Conservation (phyloP, 2,888 invertebrate genomes). For the Dendrolimus pini region DNA sequence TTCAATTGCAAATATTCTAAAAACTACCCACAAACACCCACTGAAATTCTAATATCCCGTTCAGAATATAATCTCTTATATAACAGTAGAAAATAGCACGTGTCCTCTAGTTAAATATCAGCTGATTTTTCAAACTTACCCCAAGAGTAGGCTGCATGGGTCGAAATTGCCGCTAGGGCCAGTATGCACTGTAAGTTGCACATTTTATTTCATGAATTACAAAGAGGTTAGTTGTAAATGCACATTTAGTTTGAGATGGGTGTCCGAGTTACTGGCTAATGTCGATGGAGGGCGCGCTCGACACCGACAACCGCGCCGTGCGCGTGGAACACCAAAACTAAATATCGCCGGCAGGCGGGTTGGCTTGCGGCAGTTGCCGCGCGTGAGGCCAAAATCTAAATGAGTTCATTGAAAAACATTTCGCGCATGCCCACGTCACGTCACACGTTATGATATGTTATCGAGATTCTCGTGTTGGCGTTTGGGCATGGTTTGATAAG, state of each 20-base stretch:
- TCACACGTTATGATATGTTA: conserved; percentile 30
- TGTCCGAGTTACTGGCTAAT: conserved; percentile 55
- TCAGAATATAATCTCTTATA: conserved; percentile 33
- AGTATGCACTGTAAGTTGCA: conserved; percentile 48
- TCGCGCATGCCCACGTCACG: conserved; percentile 37
- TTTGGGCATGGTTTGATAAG: conserved; percentile 11
- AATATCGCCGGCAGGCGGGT: conserved; percentile 26
- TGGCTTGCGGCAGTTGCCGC: conserved; percentile 17
- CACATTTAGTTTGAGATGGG: conserved; percentile 47
- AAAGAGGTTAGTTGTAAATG: conserved; percentile 38
- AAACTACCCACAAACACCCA: conserved; percentile 10
- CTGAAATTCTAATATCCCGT: conserved; percentile 8
- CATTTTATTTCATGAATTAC: conserved; percentile 66
- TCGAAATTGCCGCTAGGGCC: conserved; percentile 40
- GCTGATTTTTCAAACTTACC: conserved; percentile 67
- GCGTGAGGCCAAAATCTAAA: conserved; percentile 40
- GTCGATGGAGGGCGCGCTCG: conserved; percentile 42
- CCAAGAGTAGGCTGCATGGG: conserved; percentile 45
- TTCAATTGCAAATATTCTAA: conserved; percentile 11
- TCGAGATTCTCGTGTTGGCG: conserved; percentile 9
- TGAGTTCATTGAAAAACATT: conserved; percentile 47
- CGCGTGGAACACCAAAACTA: conserved; percentile 58
- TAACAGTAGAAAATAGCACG: conserved; percentile 60
- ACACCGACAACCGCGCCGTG: conserved; percentile 37
- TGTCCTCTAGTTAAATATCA: conserved; percentile 46